These are phyloP conservation scores for Brachyhypopomus gauderio DNA, from an alignment of 2,113 vertebrate species.

Conservation along the genomic window DNA sequence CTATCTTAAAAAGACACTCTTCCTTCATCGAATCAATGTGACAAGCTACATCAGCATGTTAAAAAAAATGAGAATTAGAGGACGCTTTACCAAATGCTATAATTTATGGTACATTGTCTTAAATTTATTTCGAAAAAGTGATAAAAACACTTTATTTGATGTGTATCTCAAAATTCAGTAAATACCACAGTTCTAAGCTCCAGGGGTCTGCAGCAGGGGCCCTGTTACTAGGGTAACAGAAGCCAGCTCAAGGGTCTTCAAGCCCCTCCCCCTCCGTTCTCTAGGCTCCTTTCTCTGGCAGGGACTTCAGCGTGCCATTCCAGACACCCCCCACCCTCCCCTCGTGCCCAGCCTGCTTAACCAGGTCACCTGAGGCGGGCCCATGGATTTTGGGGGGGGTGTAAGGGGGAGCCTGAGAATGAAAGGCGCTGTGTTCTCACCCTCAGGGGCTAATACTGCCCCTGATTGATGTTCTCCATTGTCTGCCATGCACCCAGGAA, in stretches of 20 bases:
- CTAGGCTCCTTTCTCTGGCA: conserved; percentile 48
- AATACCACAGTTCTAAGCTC: no score
- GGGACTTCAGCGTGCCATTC: conserved; percentile 61
- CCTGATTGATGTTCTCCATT: conserved; percentile 53
- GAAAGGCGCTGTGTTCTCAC: conserved; percentile 47
- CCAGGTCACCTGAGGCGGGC: conserved; percentile 53
- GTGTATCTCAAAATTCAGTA: no score
- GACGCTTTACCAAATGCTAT: no score
- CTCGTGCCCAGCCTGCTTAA: conserved; percentile 44
- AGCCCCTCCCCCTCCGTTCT: not conserved
- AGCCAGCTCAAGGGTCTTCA: not conserved
- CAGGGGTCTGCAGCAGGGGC: not conserved
- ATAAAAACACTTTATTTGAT: no score
- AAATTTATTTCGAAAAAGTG: no score
- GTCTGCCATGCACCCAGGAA: conserved; percentile 40
- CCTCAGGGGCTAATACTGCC: conserved; percentile 13
- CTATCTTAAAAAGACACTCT: no score
- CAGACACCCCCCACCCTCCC: conserved; percentile 47
- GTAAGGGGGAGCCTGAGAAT: conserved; percentile 21
- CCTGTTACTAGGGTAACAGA: conserved; percentile 22
- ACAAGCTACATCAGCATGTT: no score
- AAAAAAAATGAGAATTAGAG: no score
- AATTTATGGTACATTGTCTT: no score
- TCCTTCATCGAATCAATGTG: no score
- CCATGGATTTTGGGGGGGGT: not conserved